A percentile compares a stretch with the other conserved stretches of the same genome.
phyloP scores from a whole-genome alignment of 2,113 vertebrate genomes.

The Scolopax mira region DNA sequence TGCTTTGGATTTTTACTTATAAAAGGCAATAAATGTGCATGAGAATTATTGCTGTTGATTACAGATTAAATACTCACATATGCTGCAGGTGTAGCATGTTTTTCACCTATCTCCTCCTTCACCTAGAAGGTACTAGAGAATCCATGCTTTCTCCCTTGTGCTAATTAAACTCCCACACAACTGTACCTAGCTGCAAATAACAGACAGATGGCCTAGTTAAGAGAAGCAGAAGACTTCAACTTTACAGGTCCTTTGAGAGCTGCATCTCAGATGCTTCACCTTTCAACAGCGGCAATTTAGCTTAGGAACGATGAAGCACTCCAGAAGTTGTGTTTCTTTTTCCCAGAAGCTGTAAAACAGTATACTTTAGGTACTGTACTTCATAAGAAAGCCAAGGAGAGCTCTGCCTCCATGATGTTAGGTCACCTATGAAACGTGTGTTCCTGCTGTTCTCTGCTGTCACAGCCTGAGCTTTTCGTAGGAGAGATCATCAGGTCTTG shows the following conservation, averaged over 20 bases:
- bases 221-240: not conserved
- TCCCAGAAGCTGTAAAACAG: not conserved
- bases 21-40: not conserved
- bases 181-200: not conserved
- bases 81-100: not conserved
- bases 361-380: fast-evolving
- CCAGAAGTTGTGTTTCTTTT: not conserved
- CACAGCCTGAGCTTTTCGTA: not conserved
- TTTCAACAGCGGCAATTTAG: not conserved
- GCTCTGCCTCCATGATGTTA: not conserved
- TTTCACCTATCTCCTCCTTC: not conserved
- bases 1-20: not conserved
- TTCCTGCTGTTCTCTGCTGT: not conserved
- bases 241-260: not conserved
- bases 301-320: not conserved
- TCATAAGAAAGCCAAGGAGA: not conserved
- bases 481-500: not conserved
- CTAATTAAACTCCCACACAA: not conserved
- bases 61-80: not conserved
- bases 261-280: not conserved
- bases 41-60: not conserved
- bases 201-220: not conserved
- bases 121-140: not conserved
- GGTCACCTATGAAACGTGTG: not conserved
- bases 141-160: not conserved